phyloP scores from a whole-genome alignment of 2,888 invertebrate species.

The Alloscopus bannaensis region DNA sequence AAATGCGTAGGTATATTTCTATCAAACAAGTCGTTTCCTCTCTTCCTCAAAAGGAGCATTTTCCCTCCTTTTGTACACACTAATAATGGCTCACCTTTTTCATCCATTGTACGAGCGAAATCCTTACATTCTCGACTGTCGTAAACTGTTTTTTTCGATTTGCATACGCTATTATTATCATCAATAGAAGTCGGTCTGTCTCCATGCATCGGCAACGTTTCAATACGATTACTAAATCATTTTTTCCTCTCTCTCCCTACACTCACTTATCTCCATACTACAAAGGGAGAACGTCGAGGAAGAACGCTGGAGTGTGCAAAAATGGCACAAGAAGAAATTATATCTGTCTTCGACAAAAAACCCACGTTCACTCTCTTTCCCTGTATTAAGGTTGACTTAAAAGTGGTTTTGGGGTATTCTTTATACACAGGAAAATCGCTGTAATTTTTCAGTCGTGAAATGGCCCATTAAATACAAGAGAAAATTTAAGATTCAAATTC shows the following conservation, averaged over 20 bases:
- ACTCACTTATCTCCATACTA: no score
- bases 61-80: background rate
- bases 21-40: background rate
- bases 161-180: conserved; percentile 21
- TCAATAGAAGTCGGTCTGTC: background rate
- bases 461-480: conserved; percentile 14
- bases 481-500: no score
- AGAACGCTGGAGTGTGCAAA: background rate
- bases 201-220: background rate
- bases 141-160: background rate
- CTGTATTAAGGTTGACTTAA: no score
- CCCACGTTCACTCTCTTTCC: no score
- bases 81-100: background rate
- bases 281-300: no score
- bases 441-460: conserved; percentile 19
- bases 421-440: background rate
- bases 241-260: no score
- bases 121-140: background rate
- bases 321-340: background rate
- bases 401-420: no score
- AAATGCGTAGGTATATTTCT: background rate
- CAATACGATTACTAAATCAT: conserved; percentile 9
- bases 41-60: background rate
- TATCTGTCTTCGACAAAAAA: background rate
- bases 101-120: background rate